Evolutionary conservation across 2,888 invertebrate species (phyloP).

Genomic region (Hetaerina titia): DNA sequence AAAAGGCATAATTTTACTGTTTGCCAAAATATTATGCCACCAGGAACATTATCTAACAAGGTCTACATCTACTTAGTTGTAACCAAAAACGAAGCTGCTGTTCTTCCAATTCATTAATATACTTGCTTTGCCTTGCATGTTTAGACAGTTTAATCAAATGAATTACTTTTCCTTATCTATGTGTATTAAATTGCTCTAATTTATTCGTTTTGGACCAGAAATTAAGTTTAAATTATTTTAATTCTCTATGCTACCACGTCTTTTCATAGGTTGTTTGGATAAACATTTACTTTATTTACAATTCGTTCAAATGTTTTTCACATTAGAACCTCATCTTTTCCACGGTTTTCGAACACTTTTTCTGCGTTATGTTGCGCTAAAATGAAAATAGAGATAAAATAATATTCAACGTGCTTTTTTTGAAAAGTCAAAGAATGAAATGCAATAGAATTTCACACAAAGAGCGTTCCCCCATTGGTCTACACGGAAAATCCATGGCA

Average conservation of each 20-base stretch:
- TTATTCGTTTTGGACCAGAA: background rate
- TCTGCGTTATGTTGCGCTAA: background rate
- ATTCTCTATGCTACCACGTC: background rate
- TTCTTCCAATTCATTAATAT: background rate
- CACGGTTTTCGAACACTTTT: background rate
- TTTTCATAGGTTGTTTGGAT: background rate
- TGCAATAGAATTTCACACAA: slow-evolving; percentile 21
- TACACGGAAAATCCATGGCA: background rate
- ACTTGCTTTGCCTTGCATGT: background rate
- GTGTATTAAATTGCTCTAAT: background rate
- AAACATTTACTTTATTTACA: background rate
- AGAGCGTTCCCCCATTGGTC: slow-evolving; percentile 42
- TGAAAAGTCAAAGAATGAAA: slow-evolving; percentile 21
- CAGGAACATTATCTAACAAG: too few relatives aligned
- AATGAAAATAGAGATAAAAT: background rate
- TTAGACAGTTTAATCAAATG: background rate
- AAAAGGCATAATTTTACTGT: too few relatives aligned
- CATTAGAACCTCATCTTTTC: background rate
- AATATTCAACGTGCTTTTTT: background rate
- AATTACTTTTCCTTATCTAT: background rate
- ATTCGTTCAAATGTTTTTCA: background rate
- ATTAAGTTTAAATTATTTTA: background rate
- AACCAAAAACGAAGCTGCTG: too few relatives aligned
- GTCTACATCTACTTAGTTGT: too few relatives aligned
- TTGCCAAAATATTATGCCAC: too few relatives aligned